Conservation (phyloP, 92 coral and sea anemone genomes). For the Porites cylindrica region DNA sequence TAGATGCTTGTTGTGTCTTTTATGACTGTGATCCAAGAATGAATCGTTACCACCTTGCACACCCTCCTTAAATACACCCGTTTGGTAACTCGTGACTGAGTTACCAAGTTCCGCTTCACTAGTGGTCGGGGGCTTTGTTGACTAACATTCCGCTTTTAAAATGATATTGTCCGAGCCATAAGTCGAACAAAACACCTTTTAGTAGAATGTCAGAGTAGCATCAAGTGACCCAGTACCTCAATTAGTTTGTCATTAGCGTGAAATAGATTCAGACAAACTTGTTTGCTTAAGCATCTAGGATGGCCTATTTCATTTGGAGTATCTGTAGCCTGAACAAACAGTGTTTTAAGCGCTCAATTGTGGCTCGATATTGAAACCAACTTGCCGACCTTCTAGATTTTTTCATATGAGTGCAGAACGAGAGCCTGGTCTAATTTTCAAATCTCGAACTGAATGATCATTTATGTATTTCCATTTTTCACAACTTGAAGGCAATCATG, state of each 20-base stretch:
- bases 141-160: slow-evolving; percentile 80
- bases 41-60: background rate
- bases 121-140: slow-evolving; percentile 78
- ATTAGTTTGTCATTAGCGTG: slow-evolving; percentile 92
- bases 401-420: slow-evolving; percentile 23
- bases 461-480: slow-evolving; percentile 6
- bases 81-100: slow-evolving; percentile 27
- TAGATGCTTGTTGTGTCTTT: slow-evolving; percentile 20
- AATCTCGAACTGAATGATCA: slow-evolving; percentile 24
- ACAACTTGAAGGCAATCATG: slow-evolving; percentile 10
- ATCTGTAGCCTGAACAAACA: slow-evolving; percentile 95
- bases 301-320: slow-evolving; percentile 90
- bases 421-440: background rate
- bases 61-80: slow-evolving; percentile 21
- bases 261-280: slow-evolving; percentile 90
- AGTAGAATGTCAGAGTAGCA: slow-evolving; percentile 89
- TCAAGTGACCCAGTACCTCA: slow-evolving; percentile 77
- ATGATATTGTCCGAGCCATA: slow-evolving; percentile 79
- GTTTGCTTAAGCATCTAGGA: slow-evolving; percentile 83
- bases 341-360: slow-evolving; percentile 82
- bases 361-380: slow-evolving; percentile 81
- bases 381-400: slow-evolving; percentile 42
- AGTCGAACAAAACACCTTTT: slow-evolving; percentile 90
- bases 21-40: slow-evolving; percentile 9
- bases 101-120: slow-evolving; percentile 50